phyloP scores from a whole-genome alignment of 2,113 vertebrate genomes.

The Osmerus mordax region DNA sequence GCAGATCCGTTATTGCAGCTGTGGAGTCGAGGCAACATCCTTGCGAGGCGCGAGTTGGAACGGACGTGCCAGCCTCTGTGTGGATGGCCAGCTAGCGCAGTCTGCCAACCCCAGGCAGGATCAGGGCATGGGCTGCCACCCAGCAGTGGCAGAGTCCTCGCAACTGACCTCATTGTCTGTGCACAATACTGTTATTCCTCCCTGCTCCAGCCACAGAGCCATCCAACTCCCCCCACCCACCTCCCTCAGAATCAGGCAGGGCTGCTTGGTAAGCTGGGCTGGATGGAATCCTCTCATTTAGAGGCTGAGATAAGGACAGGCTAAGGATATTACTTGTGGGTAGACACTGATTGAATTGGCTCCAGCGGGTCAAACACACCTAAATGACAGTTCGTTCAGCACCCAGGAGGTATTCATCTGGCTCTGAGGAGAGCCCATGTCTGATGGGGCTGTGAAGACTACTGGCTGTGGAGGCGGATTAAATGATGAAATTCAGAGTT shows the following conservation, averaged over 20 bases:
- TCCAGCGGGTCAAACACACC: constrained; percentile 59
- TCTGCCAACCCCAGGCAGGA: constrained; percentile 25
- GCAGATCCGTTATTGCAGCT: constrained; percentile 42
- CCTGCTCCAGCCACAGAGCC: constrained; percentile 12
- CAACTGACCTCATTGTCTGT: constrained; percentile 32
- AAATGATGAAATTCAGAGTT: constrained; percentile 31
- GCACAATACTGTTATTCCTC: constrained; percentile 16
- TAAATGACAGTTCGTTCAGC: constrained; percentile 50
- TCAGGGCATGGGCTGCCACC: background rate
- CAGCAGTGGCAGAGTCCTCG: constrained; percentile 12
- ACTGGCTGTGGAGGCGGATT: constrained; percentile 16
- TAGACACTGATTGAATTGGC: constrained; percentile 60
- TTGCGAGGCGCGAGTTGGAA: constrained; percentile 37
- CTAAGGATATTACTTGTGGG: constrained; percentile 57
- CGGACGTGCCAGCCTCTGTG: constrained; percentile 13
- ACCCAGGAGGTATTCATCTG: constrained; percentile 45
- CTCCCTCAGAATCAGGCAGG: constrained; percentile 23
- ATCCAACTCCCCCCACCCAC: constrained; percentile 45
- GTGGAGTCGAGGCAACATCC: constrained; percentile 30
- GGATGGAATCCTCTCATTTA: constrained; percentile 48
- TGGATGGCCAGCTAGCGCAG: constrained; percentile 15
- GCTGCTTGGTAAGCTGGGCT: constrained; percentile 35
- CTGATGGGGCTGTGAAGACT: background rate
- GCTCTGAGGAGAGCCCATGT: constrained; percentile 28
- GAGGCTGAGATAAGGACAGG: constrained; percentile 55